A percentile compares a stretch with the other conserved stretches of the same genome.
Evolutionary conservation across 2,888 invertebrate genomes (phyloP).

Genomic region (Eupithecia subumbrata): DNA sequence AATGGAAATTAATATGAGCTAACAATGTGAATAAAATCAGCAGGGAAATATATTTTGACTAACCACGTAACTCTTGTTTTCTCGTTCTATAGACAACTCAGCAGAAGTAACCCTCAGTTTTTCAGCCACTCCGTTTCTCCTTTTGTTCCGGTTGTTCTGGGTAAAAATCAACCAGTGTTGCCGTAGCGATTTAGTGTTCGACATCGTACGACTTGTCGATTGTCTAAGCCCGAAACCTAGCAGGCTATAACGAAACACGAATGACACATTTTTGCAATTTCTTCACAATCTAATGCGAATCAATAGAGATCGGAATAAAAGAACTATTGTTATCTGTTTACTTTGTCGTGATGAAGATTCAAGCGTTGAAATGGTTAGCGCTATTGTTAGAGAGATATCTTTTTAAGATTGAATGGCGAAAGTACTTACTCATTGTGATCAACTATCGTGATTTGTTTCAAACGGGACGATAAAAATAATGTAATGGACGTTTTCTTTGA

Average conservation of each 20-base stretch:
- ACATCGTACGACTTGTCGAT: background rate
- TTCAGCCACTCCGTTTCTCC: too few species aligned
- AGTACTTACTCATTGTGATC: conserved; percentile 14
- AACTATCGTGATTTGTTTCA: conserved; percentile 11
- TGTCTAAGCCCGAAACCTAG: conserved; percentile 2
- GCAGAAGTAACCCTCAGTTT: too few species aligned
- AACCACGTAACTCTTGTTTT: background rate
- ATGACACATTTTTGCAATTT: conserved; percentile 37
- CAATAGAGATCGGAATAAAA: conserved; percentile 17
- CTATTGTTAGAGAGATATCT: conserved; percentile 11
- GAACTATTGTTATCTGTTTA: conserved; percentile 13
- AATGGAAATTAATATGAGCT: background rate
- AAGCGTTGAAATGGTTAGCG: conserved; percentile 11
- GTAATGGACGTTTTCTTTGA: background rate
- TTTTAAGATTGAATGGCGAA: conserved; percentile 22
- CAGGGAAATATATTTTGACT: background rate
- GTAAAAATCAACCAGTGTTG: background rate
- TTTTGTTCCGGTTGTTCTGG: too few species aligned
- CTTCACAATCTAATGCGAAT: conserved; percentile 30
- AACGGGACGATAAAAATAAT: background rate
- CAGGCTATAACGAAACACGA: conserved; percentile 24
- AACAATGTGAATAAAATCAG: background rate
- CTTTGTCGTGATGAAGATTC: conserved; percentile 22
- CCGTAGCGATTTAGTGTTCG: background rate
- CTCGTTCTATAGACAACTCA: background rate